Conservation (phyloP, 2,113 vertebrate genomes). For the Phalacrocorax aristotelis region DNA sequence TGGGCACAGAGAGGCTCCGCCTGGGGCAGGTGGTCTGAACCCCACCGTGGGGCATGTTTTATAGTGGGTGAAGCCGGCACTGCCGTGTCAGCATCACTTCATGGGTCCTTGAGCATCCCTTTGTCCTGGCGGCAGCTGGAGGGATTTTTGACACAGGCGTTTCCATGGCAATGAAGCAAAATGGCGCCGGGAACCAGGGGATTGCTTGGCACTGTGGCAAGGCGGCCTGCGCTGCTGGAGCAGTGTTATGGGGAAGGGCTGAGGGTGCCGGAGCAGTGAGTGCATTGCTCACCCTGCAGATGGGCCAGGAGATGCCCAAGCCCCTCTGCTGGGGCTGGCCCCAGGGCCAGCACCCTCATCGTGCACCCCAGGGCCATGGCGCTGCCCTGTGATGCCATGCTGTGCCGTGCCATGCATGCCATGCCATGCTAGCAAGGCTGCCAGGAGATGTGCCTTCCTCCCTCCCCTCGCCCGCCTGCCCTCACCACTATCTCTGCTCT, state of each 20-base stretch:
- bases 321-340: background rate
- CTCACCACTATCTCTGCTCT: background rate
- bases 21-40: background rate
- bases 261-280: background rate
- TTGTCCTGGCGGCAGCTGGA: background rate
- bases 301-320: background rate
- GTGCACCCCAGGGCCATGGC: rapidly evolving
- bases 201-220: background rate
- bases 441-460: too few species aligned
- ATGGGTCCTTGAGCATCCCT: background rate
- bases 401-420: rapidly evolving
- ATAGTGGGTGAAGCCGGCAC: rapidly evolving
- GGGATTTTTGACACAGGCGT: background rate
- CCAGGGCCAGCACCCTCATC: background rate
- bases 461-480: background rate
- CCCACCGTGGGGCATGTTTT: rapidly evolving
- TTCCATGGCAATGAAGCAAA: constrained; percentile 25
- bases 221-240: background rate
- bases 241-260: background rate
- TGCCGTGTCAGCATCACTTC: rapidly evolving
- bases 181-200: background rate
- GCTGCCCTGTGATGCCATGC: background rate
- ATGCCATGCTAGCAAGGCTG: background rate
- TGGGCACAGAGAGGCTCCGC: background rate
- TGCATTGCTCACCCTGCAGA: rapidly evolving